Evolutionary conservation across 2,888 invertebrate species (phyloP).

Genomic region (Campoplex capitator): DNA sequence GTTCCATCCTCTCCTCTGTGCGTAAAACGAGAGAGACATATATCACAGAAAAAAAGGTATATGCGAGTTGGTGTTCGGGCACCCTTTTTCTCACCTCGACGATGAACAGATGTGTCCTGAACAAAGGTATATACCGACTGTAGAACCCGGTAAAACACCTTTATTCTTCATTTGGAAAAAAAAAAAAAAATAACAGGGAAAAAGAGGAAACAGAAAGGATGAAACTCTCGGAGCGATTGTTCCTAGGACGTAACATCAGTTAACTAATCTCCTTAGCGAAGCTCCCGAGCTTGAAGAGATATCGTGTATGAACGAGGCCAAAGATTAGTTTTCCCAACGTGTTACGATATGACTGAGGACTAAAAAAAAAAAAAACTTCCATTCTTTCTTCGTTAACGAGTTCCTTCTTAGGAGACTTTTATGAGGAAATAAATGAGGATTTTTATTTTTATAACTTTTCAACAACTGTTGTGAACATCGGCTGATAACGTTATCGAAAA

Average conservation of each 20-base stretch:
- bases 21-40: conserved; percentile 12
- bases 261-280: conserved; percentile 24
- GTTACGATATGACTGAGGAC: conserved; percentile 3
- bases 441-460: not conserved
- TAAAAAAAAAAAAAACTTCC: not conserved
- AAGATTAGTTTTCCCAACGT: conserved; percentile 2
- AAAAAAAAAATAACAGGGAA: not conserved
- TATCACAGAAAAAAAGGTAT: not conserved
- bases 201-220: not conserved
- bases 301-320: conserved; percentile 12
- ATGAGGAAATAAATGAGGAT: not conserved
- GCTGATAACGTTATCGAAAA: not conserved
- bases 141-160: not conserved
- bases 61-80: conserved; percentile 9
- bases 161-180: conserved; percentile 15
- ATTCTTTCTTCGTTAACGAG: not conserved
- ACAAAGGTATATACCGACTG: not conserved
- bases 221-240: not conserved
- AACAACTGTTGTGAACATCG: not conserved
- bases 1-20: not conserved
- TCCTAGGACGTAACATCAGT: conserved; percentile 5
- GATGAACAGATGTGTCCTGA: conserved; percentile 2
- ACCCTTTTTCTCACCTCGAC: conserved; percentile 18
- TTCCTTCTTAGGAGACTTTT: too few relatives aligned
- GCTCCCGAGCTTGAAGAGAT: conserved; percentile 19